Conservation (phyloP, 2,113 vertebrate genomes). For the Mobula hypostoma region DNA sequence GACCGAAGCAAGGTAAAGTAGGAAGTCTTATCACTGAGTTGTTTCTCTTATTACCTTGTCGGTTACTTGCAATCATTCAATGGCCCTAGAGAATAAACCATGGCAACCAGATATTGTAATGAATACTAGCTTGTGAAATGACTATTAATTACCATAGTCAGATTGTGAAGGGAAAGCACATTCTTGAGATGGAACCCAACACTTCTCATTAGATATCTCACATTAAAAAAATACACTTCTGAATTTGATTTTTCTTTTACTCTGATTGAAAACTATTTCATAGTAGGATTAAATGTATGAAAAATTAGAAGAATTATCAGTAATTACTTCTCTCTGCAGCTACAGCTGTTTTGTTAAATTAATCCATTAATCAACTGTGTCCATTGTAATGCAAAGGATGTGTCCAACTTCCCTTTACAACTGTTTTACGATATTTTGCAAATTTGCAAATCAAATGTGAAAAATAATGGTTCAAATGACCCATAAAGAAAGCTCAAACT, state of each 20-base stretch:
- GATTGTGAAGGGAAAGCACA: background rate
- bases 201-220: background rate
- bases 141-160: slow-evolving; percentile 11
- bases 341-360: background rate
- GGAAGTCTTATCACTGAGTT: background rate
- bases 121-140: slow-evolving; percentile 2
- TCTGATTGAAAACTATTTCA: background rate
- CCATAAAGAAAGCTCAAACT: background rate
- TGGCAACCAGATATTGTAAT: slow-evolving; percentile 8
- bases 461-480: background rate
- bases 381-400: background rate
- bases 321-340: background rate
- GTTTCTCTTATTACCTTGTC: slow-evolving; percentile 5
- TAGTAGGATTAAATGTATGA: background rate
- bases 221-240: background rate
- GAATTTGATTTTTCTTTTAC: background rate
- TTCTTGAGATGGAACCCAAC: background rate
- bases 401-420: background rate
- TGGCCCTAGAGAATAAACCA: slow-evolving; percentile 18
- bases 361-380: background rate
- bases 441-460: background rate
- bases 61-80: background rate
- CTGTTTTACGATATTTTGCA: background rate
- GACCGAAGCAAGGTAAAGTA: slow-evolving; percentile 14
- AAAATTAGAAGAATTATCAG: background rate